Conservation (phyloP, 2,113 vertebrate genomes). For the Apaloderma vittatum region DNA sequence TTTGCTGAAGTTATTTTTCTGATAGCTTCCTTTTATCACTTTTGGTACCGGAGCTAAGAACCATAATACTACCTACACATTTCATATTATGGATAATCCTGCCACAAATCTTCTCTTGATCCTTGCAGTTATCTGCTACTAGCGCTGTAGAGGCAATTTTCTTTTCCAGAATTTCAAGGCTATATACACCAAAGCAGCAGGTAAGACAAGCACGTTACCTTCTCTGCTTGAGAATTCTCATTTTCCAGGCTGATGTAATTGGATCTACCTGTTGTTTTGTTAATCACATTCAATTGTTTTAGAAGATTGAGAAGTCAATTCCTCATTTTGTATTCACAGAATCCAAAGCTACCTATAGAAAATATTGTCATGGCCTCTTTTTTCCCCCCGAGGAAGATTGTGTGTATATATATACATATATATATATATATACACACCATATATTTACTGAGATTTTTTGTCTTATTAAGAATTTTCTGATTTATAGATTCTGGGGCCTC, state of each 20-base stretch:
- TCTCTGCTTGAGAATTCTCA: not conserved
- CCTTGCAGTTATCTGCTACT: slow-evolving; percentile 16
- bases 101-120: slow-evolving; percentile 62
- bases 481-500: not conserved
- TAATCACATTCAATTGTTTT: not conserved
- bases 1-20: slow-evolving; percentile 14
- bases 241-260: not conserved
- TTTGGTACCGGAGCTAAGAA: slow-evolving; percentile 19
- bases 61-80: slow-evolving; percentile 18
- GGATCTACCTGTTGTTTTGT: not conserved
- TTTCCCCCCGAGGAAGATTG: not conserved
- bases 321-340: not conserved
- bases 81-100: not conserved
- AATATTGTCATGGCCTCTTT: not conserved
- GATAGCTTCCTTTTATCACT: slow-evolving; percentile 15
- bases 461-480: not conserved
- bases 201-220: not conserved
- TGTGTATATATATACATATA: too few relatives aligned
- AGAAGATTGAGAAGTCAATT: not conserved
- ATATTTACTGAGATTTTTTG: not conserved
- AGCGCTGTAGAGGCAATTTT: slow-evolving; percentile 21
- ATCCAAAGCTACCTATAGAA: not conserved
- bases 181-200: not conserved
- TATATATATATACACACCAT: not conserved
- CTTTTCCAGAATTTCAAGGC: slow-evolving; percentile 32